Evolutionary conservation across 1,140 invertebrate species (phyloP).

Genomic region (Streblospio benedicti): DNA sequence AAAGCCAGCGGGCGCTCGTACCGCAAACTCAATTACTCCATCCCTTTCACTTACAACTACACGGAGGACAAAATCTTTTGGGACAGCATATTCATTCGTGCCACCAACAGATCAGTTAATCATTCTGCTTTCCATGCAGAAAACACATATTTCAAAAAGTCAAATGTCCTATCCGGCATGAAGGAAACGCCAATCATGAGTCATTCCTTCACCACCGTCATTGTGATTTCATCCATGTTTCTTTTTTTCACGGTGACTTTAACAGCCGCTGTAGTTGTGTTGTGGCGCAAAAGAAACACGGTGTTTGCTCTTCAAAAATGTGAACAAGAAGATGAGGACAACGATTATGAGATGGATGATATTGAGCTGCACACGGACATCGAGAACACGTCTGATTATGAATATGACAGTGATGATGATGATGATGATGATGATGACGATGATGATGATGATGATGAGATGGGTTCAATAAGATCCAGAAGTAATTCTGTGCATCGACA

Average conservation of each 20-base stretch:
- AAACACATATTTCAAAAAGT: conserved; percentile 9
- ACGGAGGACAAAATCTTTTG: too few relatives aligned
- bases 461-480: too few relatives aligned
- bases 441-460: too few relatives aligned
- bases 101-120: not conserved
- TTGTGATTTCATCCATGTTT: conserved; percentile 33
- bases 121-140: conserved; percentile 1
- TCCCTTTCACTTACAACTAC: too few relatives aligned
- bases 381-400: conserved; percentile 16
- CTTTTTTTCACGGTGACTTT: conserved; percentile 32
- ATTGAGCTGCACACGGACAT: conserved; percentile 33
- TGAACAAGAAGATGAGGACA: conserved; percentile 27
- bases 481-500: too few relatives aligned
- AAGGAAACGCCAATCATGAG: conserved; percentile 10
- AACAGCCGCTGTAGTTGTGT: conserved; percentile 32
- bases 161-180: not conserved
- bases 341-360: conserved; percentile 32
- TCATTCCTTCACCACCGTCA: conserved; percentile 23
- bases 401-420: not conserved
- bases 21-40: too few relatives aligned
- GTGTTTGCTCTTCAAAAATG: conserved; percentile 36
- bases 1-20: too few relatives aligned
- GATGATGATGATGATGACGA: too few relatives aligned
- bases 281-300: conserved; percentile 40
- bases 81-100: too few relatives aligned